Evolutionary conservation across 2,888 invertebrate genomes (phyloP).

Genomic region (Ormyrus pomaceus): DNA sequence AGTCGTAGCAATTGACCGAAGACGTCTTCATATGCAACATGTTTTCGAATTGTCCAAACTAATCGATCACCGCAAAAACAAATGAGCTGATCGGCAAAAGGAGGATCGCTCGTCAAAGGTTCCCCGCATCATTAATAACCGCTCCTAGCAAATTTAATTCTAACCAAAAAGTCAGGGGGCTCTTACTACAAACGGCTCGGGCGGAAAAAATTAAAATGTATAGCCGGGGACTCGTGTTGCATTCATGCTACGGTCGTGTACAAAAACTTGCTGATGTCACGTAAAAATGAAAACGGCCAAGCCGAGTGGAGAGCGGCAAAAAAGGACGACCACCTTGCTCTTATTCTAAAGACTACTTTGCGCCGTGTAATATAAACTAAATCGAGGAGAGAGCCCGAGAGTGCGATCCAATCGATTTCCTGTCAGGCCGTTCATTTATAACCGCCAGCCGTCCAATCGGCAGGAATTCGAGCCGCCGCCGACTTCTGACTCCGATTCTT

Average conservation of each 20-base stretch:
- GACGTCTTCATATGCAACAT: no score
- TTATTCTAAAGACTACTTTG: slow-evolving; percentile 33
- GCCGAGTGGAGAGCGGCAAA: not conserved
- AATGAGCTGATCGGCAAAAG: no score
- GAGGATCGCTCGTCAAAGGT: no score
- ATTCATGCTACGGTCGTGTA: not conserved
- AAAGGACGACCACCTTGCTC: not conserved
- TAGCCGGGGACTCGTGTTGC: slow-evolving; percentile 10
- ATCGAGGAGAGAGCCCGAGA: slow-evolving; percentile 28
- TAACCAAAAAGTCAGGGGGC: slow-evolving; percentile 10
- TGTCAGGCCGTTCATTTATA: slow-evolving; percentile 56
- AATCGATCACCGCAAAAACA: no score
- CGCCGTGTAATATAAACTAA: slow-evolving; percentile 46
- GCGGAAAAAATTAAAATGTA: not conserved
- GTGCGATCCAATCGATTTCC: slow-evolving; percentile 51
- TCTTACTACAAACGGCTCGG: not conserved
- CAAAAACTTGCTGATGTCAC: slow-evolving; percentile 52
- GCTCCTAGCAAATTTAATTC: slow-evolving; percentile 32
- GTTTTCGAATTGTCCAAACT: no score
- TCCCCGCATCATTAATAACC: slow-evolving; percentile 34
- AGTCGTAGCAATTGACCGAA: no score
- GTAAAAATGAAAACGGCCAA: slow-evolving; percentile 44
- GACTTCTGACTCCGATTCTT: slow-evolving; percentile 43
- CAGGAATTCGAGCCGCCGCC: slow-evolving; percentile 36
- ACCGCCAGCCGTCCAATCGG: slow-evolving; percentile 46